Evolutionary conservation across 2,113 vertebrate species (phyloP).

Genomic region (Podarcis muralis): DNA sequence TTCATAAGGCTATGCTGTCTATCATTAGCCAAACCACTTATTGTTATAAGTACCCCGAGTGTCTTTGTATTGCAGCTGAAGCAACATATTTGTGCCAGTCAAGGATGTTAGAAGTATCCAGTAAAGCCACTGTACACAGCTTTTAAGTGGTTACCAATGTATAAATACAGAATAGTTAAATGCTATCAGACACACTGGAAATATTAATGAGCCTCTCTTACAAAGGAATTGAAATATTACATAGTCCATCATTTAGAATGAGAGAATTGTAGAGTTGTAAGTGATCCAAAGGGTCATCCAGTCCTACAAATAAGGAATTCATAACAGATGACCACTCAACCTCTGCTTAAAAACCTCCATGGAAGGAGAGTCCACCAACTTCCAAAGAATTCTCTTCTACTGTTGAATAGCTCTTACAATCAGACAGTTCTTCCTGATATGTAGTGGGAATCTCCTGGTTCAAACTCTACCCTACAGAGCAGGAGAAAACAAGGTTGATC

Average conservation of each 20-base stretch:
- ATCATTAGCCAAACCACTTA: constrained; percentile 51
- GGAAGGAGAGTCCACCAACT: too few species aligned
- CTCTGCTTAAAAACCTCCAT: too few species aligned
- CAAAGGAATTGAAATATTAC: constrained; percentile 31
- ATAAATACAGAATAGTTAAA: constrained; percentile 47
- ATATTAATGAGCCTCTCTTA: constrained; percentile 43
- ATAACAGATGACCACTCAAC: too few species aligned
- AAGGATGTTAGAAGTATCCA: constrained; percentile 30
- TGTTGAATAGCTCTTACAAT: too few species aligned
- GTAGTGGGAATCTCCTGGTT: too few species aligned
- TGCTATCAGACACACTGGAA: constrained; percentile 32
- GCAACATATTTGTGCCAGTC: constrained; percentile 23
- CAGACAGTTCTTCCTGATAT: too few species aligned
- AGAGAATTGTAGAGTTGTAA: too few species aligned
- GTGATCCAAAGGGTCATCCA: too few species aligned
- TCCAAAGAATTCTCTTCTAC: too few species aligned
- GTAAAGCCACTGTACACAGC: constrained; percentile 45
- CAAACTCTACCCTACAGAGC: too few species aligned
- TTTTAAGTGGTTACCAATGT: constrained; percentile 49
- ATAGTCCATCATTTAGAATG: not conserved
- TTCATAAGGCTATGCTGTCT: constrained; percentile 37
- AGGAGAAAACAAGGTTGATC: too few species aligned
- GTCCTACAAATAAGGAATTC: too few species aligned
- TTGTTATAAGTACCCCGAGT: constrained; percentile 53
- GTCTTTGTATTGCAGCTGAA: constrained; percentile 39